These are phyloP conservation scores for Polyommatus iphigenia DNA, from an alignment of 2,888 invertebrate genomes.

Conservation along the genomic window DNA sequence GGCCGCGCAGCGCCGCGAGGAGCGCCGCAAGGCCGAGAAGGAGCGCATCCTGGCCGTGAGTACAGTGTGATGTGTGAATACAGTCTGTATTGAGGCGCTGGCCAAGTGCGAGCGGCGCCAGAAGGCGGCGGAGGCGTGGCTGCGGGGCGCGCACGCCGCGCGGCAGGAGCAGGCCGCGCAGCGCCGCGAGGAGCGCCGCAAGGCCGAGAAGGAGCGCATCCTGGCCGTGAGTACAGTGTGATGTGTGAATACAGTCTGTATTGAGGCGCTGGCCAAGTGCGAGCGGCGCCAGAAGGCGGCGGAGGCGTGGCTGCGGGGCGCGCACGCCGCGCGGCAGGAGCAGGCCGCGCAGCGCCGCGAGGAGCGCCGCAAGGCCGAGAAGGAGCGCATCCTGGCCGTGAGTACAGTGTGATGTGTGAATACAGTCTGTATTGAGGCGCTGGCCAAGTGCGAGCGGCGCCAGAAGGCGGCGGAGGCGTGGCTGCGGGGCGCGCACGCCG, in stretches of 20 bases:
- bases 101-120: slow-evolving; percentile 95
- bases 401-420: no score
- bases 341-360: no score
- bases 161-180: slow-evolving; percentile 97
- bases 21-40: slow-evolving; percentile 95
- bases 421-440: no score
- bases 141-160: slow-evolving; percentile 96
- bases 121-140: slow-evolving; percentile 95
- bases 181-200: slow-evolving; percentile 94
- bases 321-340: no score
- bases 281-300: slow-evolving; percentile 96
- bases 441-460: slow-evolving; percentile 97
- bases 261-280: slow-evolving; percentile 91
- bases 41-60: slow-evolving; percentile 90
- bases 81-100: slow-evolving; percentile 82
- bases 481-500: slow-evolving; percentile 95
- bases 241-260: no score
- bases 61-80: not conserved
- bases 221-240: slow-evolving; percentile 78
- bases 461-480: slow-evolving; percentile 96
- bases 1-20: slow-evolving; percentile 95
- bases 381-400: no score
- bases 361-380: no score
- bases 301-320: slow-evolving; percentile 95
- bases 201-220: slow-evolving; percentile 96